Evolutionary conservation across 2,888 invertebrate genomes (phyloP).

Genomic region (Choreutis nemorana): DNA sequence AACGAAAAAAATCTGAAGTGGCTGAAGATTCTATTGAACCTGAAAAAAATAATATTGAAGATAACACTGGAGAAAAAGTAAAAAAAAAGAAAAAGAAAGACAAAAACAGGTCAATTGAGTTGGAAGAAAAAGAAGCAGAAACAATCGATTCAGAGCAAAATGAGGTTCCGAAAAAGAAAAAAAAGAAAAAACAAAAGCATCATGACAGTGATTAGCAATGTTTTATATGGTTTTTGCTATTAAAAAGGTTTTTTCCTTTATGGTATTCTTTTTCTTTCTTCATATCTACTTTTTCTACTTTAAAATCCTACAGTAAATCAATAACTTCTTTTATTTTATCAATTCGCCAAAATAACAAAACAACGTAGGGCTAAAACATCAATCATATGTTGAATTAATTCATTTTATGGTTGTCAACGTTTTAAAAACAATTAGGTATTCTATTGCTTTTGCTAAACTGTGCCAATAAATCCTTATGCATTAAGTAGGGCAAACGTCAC

Average conservation of each 20-base stretch:
- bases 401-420: too few relatives aligned
- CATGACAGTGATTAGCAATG: conserved; percentile 7
- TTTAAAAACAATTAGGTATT: too few relatives aligned
- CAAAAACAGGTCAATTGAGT: conserved; percentile 4
- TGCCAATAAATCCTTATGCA: conserved; percentile 17
- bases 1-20: conserved; percentile 6
- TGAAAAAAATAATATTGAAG: not conserved
- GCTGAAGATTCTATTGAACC: conserved; percentile 1
- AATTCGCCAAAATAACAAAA: too few relatives aligned
- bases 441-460: too few relatives aligned
- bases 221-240: conserved; percentile 7
- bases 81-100: conserved; percentile 13
- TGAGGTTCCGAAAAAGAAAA: conserved; percentile 17
- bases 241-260: conserved; percentile 4
- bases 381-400: too few relatives aligned
- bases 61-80: conserved; percentile 4
- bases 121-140: conserved; percentile 2
- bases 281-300: too few relatives aligned
- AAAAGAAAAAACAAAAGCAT: conserved; percentile 10
- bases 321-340: too few relatives aligned
- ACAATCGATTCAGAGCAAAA: not conserved
- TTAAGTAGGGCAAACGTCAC: conserved; percentile 28
- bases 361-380: too few relatives aligned
- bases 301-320: too few relatives aligned
- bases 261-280: conserved; percentile 4